These are phyloP conservation scores for Chrysina gloriosa DNA, from an alignment of 2,888 invertebrate species.

Conservation along the genomic window DNA sequence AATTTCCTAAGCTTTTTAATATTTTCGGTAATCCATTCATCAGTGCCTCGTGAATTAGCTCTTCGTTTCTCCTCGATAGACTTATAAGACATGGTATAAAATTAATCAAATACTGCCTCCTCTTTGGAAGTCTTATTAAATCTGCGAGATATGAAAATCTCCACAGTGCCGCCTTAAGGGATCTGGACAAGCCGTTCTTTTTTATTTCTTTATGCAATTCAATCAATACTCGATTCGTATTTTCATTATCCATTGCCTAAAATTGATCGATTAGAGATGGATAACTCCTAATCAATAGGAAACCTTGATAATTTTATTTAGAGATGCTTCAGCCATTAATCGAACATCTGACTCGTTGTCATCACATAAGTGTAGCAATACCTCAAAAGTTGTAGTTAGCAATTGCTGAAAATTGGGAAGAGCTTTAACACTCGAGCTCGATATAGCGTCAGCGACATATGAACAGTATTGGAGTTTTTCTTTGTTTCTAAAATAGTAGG, in stretches of 20 bases:
- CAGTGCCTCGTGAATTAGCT: conserved; percentile 76
- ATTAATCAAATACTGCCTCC: conserved; percentile 81
- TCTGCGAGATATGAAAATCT: conserved; percentile 82
- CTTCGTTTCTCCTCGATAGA: conserved; percentile 78
- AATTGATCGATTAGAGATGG: conserved; percentile 37
- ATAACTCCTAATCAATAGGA: background rate
- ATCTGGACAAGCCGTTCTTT: conserved; percentile 78
- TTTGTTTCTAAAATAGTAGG: conserved; percentile 71
- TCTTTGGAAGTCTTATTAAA: conserved; percentile 80
- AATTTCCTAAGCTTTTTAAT: conserved; percentile 74
- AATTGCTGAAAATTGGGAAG: conserved; percentile 73
- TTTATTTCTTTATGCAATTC: conserved; percentile 87
- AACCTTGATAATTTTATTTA: conserved; percentile 80
- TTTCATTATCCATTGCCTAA: conserved; percentile 72
- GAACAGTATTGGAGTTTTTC: conserved; percentile 81
- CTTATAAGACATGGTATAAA: conserved; percentile 79
- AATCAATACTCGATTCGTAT: conserved; percentile 79
- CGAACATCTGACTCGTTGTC: conserved; percentile 82
- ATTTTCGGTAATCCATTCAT: conserved; percentile 74
- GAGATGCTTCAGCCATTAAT: conserved; percentile 84
- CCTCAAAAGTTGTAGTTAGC: conserved; percentile 77
- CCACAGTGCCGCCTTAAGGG: conserved; percentile 80
- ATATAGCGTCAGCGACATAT: conserved; percentile 79
- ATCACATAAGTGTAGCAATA: conserved; percentile 77
- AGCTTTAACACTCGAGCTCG: conserved; percentile 71